A percentile compares a stretch with the other conserved stretches of the same genome.
Conservation (phyloP, 1,140 invertebrate species). For the Heliconius congener region DNA sequence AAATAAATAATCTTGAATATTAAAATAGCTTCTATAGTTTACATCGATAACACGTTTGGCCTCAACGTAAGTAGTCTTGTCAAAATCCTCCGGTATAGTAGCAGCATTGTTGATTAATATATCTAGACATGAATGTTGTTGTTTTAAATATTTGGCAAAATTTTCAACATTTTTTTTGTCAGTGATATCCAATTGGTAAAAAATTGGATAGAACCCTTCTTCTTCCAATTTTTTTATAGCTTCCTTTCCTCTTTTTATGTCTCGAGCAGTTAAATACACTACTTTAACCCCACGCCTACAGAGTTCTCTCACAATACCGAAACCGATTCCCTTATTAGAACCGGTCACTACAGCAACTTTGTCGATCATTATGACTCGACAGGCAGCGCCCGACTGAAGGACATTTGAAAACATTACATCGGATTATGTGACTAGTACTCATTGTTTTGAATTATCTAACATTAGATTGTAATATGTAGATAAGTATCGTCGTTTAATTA, state of each 20-base stretch:
- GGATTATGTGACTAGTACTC: not conserved
- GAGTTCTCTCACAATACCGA: constrained; percentile 84
- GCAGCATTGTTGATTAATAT: constrained; percentile 92
- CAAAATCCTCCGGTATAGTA: constrained; percentile 83
- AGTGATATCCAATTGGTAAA: constrained; percentile 84
- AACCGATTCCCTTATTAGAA: constrained; percentile 80
- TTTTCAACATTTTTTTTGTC: constrained; percentile 81
- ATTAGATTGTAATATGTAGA: not conserved
- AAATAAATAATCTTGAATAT: constrained; percentile 84
- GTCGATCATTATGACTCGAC: constrained; percentile 51
- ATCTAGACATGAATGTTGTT: constrained; percentile 87
- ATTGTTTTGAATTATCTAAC: not conserved
- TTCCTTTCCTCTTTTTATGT: constrained; percentile 77
- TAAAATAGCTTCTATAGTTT: constrained; percentile 85
- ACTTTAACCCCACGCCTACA: constrained; percentile 82
- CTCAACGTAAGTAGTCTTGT: constrained; percentile 83
- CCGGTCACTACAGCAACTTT: constrained; percentile 81
- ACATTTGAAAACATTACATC: not conserved
- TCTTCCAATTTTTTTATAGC: constrained; percentile 81
- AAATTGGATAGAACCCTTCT: constrained; percentile 78
- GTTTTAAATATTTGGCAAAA: constrained; percentile 82
- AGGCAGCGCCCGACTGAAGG: not conserved
- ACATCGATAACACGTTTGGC: constrained; percentile 84
- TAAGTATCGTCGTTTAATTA: not conserved
- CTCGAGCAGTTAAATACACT: constrained; percentile 84